A percentile compares a stretch with the other conserved stretches of the same genome.
phyloP scores from a whole-genome alignment of 35 echinoderm and acorn worm species.

The Lytechinus pictus region DNA sequence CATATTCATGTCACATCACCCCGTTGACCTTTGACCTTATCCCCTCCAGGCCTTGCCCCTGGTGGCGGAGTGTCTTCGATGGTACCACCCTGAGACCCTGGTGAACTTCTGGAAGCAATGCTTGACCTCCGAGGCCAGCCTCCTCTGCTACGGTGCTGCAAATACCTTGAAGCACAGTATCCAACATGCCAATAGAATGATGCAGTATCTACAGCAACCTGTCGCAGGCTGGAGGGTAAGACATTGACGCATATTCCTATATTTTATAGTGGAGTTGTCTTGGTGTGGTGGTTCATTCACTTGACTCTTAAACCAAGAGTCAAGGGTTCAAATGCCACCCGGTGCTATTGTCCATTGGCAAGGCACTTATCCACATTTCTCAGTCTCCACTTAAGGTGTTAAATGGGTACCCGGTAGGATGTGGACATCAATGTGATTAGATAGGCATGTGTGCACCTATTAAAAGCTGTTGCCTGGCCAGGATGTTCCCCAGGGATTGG shows the following conservation, averaged over 20 bases:
- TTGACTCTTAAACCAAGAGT: too few relatives aligned
- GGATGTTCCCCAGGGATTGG: too few relatives aligned
- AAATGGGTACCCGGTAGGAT: too few relatives aligned
- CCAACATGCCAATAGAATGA: slow-evolving; percentile 75
- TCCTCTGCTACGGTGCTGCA: slow-evolving; percentile 83
- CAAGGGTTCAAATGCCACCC: too few relatives aligned
- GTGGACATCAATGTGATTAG: too few relatives aligned
- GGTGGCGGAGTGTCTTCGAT: slow-evolving; percentile 87
- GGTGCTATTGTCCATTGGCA: too few relatives aligned
- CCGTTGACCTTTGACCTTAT: not conserved
- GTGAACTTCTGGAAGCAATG: slow-evolving; percentile 66
- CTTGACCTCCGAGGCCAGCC: slow-evolving; percentile 56
- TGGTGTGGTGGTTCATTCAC: too few relatives aligned
- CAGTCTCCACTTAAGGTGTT: too few relatives aligned
- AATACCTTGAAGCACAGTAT: slow-evolving; percentile 74
- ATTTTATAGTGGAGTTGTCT: not conserved
- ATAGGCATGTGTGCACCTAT: too few relatives aligned
- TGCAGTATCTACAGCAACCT: slow-evolving; percentile 69
- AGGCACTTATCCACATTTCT: too few relatives aligned
- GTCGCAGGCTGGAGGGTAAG: slow-evolving; percentile 76
- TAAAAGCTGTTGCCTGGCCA: too few relatives aligned
- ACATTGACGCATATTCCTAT: not conserved
- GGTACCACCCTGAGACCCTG: slow-evolving; percentile 82
- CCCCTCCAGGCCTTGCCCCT: slow-evolving; percentile 71
- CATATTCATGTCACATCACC: too few relatives aligned